Base-by-base conservation (phyloP, 2,888 invertebrate species). In the Boloria selene region DNA sequence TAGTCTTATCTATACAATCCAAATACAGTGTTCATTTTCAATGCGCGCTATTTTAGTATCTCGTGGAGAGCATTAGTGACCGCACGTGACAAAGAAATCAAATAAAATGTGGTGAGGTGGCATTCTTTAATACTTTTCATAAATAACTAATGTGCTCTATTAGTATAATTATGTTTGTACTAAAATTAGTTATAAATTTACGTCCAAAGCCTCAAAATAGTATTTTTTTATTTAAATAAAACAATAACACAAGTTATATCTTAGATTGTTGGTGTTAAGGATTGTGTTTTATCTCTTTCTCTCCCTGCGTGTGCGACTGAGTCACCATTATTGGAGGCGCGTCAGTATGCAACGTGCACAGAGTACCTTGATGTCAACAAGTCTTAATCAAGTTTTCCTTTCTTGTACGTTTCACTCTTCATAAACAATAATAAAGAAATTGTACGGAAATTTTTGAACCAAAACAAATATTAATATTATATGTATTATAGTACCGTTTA, bases 21-120 rank as follows among this genome's bases (percentile, higher is more conserved):
- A 38, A 31, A 31, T 31, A 17, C 13, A 47, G 26, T 47, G 0
- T 61, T 16, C 47, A 64, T 69, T 65, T 65, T 51, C 60, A 70
- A 68, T 65, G 63, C 61, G 59, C 58, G 56, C 61, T 22, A 51
- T 47, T 68, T 70, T 70, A 70, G 70, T 70, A 65, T 65, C 68
- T 70, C 61, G 68, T 65, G 63, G 63, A 65, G 55, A 55, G 52
- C 63, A 58, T 49, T 56, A 63, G 65, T 68, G 60, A 60, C 56
- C 52, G 65, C 68, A 68, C 70, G 70, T 60, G 52, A 68, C 65
- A 64, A 60, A 67, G 44, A 66, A 66, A 66, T 45, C 42, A 54
- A 51, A 52, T n/a, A 70, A 55, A 61, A 70, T 70, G 70, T 70
- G 70, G 68, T 70, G 63, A 70, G 70, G 63, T 45, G 7, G 42